Evolutionary conservation across 2,888 invertebrate genomes (phyloP), one percentile per base, ranked within the genome.

Genomic region (Zelleria hepariella): DNA sequence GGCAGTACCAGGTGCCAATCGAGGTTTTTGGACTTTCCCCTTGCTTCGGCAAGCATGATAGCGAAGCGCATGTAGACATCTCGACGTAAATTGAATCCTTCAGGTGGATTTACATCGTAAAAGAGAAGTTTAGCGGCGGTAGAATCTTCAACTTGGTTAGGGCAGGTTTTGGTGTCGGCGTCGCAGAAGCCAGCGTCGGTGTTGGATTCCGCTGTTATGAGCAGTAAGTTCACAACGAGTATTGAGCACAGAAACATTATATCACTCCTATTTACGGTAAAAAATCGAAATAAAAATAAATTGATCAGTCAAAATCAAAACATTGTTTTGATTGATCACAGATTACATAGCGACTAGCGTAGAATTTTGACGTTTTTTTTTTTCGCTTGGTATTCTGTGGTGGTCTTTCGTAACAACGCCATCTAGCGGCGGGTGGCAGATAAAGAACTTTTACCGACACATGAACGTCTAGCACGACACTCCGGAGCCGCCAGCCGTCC

Each of bases 11-110:
- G 72, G 48, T 87, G 86, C 78, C 93, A 91, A 60, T 91, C 84
- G 21, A 77, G 77, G 54, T 85, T 82, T 61, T 77, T 75, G 0
- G 81, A 80, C 10, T 82, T 75, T 60, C 89, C 88, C 61, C 91
- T 89, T 59, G 97, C 86, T 61, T 93, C 91, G 27, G 93, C 90
- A 0, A 96, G 89, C 73, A 98, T 93, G 55, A 95, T 93, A 1
- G 98, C 97, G 69, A 98, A 91, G 67, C 99, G 91, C 90, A 99
- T 94, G 73, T 97, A 99, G 1, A 99, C 98, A 88, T 99, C 99
- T 42, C 99, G 91, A 18, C 98, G 91, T 63, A 99, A 90, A 87
- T 99, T 99, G 75, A 99, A 99, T 0, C 99, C 99, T 89, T 99
- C 99, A 0, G 95, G 94, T 2, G 94, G 94, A 87, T 99, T 99